Conservation (phyloP, 2,888 invertebrate genomes). For the Cyclophora albipunctata region DNA sequence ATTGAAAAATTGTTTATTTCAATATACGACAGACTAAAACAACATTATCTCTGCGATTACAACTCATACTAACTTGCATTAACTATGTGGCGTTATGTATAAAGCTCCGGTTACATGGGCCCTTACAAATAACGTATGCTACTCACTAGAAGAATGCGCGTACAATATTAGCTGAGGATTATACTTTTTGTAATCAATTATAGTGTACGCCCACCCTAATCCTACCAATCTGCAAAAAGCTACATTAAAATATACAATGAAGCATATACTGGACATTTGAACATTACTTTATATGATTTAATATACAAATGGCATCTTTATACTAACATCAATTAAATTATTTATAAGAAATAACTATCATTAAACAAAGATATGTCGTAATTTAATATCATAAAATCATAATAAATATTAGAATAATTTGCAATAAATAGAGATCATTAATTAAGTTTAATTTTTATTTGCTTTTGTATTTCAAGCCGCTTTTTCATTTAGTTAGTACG, state of each 20-base stretch:
- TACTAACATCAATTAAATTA: neutral
- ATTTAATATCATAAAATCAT: conserved; percentile 2
- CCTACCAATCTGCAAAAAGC: neutral
- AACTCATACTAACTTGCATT: conserved; percentile 46
- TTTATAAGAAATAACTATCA: no score
- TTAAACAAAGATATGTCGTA: conserved; percentile 8
- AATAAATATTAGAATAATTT: neutral
- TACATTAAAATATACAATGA: neutral
- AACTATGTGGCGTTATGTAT: conserved; percentile 48
- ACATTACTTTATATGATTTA: neutral
- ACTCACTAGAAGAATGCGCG: no score
- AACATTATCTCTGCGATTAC: conserved; percentile 46
- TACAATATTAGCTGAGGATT: no score
- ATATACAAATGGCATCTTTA: conserved; percentile 1
- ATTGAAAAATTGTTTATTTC: conserved; percentile 60
- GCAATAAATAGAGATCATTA: conserved; percentile 8
- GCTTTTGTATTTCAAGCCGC: no score
- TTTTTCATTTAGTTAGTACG: no score
- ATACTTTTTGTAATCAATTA: no score
- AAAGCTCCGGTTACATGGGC: conserved; percentile 36
- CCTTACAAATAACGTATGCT: conserved; percentile 11
- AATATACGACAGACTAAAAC: conserved; percentile 59
- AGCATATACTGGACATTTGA: neutral
- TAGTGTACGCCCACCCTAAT: no score
- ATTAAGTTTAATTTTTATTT: conserved; percentile 1